A percentile compares a stretch with the other conserved stretches of the same genome.
Conservation (phyloP, 1,140 invertebrate genomes). For the Campoletis sonorensis region DNA sequence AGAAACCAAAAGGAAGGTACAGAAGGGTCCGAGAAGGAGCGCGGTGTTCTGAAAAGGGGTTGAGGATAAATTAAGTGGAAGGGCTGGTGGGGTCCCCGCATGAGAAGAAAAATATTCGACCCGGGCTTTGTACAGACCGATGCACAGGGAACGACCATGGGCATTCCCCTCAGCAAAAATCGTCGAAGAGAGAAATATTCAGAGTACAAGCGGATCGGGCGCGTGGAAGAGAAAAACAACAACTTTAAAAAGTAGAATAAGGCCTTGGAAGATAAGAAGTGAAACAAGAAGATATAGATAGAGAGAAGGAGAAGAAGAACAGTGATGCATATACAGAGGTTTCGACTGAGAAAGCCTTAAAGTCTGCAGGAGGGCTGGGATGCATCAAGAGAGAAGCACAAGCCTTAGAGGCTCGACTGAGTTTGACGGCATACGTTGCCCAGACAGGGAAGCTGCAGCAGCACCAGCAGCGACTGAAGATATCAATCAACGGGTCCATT, state of each 20-base stretch:
- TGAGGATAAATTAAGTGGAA: conserved; percentile 64
- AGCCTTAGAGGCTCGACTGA: conserved; percentile 2
- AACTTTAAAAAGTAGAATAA: conserved; percentile 27
- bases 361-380: conserved; percentile 44
- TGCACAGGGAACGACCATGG: conserved; percentile 45
- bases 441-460: conserved; percentile 33
- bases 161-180: conserved; percentile 39
- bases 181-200: conserved; percentile 11
- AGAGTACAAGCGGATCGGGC: conserved; percentile 9
- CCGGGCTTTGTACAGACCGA: conserved; percentile 61
- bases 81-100: conserved; percentile 57
- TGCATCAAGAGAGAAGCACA: conserved; percentile 42
- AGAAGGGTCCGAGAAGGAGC: conserved; percentile 25
- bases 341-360: conserved; percentile 7
- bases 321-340: conserved; percentile 17
- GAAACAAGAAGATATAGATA: conserved; percentile 6
- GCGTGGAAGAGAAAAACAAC: conserved; percentile 52
- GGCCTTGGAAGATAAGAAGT: conserved; percentile 41
- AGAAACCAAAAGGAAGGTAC: conserved; percentile 9
- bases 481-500: conserved; percentile 70
- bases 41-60: conserved; percentile 40
- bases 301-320: conserved; percentile 39
- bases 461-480: conserved; percentile 65
- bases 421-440: not conserved
- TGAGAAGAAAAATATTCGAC: conserved; percentile 59